phyloP scores from a whole-genome alignment of 2,888 invertebrate genomes.

The Cheilosia vernalis region DNA sequence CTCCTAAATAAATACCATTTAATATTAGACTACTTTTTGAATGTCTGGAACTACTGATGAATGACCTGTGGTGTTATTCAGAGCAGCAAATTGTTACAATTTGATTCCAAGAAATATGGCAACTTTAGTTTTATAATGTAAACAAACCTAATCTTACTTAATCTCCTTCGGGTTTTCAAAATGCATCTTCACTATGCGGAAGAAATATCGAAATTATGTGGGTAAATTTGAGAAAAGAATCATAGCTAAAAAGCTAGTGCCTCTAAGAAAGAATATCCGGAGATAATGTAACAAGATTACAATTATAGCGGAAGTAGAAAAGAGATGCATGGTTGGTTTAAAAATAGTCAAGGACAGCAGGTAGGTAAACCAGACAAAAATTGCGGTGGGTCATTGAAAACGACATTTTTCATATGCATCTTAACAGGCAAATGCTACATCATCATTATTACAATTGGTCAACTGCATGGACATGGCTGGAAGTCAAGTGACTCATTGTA shows the following conservation, averaged over 20 bases:
- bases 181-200: no score
- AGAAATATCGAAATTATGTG: no score
- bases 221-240: no score
- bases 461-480: neutral
- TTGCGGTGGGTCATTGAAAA: neutral
- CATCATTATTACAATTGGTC: no score
- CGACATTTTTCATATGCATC: neutral
- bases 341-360: neutral
- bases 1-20: constrained; percentile 76
- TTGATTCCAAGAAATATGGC: no score
- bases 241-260: no score
- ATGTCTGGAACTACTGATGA: no score
- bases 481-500: constrained; percentile 3
- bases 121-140: no score
- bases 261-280: neutral
- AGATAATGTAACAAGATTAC: neutral
- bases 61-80: no score
- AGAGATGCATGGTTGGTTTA: neutral
- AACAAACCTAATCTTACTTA: no score
- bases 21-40: neutral
- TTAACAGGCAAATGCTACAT: neutral
- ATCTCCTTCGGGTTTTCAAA: no score
- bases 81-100: no score
- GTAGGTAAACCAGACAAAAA: neutral
- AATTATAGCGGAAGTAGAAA: neutral